Evolutionary conservation across 2,797 vertebrate species (phyloP), one percentile per base, ranked within the genome.

Genomic region (Lacerta bilineata): DNA sequence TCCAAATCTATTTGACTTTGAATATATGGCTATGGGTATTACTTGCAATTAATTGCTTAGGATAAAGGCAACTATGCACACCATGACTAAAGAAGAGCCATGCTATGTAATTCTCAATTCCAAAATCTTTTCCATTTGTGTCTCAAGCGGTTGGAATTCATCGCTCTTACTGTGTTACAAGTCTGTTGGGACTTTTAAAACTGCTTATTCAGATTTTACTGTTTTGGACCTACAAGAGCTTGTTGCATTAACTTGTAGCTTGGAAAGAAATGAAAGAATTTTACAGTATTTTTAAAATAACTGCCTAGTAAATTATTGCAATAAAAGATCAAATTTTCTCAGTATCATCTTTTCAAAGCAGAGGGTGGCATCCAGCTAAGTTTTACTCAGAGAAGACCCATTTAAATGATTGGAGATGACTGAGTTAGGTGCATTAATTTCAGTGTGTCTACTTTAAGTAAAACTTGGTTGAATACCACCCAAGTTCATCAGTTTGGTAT

Each of bases 161-260:
- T 96, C 94, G 64, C 92, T 95, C 88, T 94, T 92, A 91, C 90
- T 94, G 88, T 87, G 91, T 95, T 94, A 95, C 90, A 92, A 95
- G 94, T 92, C 95, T 87, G n/a, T 39, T 5, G 96, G 91, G 95
- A 95, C 95, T 95, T 94, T 95, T 96, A 95, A 96, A 96, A 93
- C 92, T 94, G 93, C 95, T 96, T 96, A 95, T 91, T 95, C 92
- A 93, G 93, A 94, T 91, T 96, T 94, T 95, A 95, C 94, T 95
- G 95, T 94, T 95, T 95, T 95, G 93, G 94, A 95, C 94, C 90
- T 94, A 92, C 94, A 87, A 93, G 90, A 96, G 90, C 92, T 91
- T 90, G 93, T 90, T 94, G 90, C 93, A 91, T 94, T 95, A 95
- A 92, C 43, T 85, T 94, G 91, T 78, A 95, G 88, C 86, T 92